Evolutionary conservation across 2,888 invertebrate genomes (phyloP).

Genomic region (Drosophila longiperda): DNA sequence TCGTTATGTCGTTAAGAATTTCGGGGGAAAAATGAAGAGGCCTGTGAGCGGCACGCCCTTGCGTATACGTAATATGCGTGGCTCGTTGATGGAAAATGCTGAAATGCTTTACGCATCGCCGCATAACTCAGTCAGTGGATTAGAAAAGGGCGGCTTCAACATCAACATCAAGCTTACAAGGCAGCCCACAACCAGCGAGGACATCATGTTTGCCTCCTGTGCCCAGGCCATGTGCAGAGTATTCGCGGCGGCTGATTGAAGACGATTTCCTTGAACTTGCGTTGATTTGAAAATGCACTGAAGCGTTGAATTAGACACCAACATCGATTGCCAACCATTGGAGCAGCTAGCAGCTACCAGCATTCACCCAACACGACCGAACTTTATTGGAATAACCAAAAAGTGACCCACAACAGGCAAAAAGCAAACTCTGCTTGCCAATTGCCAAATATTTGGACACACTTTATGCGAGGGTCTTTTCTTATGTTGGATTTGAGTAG

Average conservation of each 20-base stretch:
- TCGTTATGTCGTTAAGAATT: constrained; percentile 74
- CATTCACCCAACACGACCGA: constrained; percentile 34
- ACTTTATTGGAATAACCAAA: constrained; percentile 54
- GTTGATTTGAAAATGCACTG: constrained; percentile 77
- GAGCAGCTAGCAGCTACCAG: constrained; percentile 9
- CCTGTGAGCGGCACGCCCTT: constrained; percentile 74
- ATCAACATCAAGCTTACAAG: constrained; percentile 23
- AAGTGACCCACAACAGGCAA: constrained; percentile 41
- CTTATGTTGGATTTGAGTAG: neutral
- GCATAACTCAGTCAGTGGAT: constrained; percentile 80
- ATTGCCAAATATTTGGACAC: constrained; percentile 55
- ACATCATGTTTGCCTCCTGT: constrained; percentile 43
- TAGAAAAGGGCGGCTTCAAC: constrained; percentile 74
- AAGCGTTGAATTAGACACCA: constrained; percentile 78
- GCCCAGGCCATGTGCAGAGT: constrained; percentile 50
- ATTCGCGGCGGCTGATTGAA: constrained; percentile 76
- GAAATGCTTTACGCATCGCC: constrained; percentile 80
- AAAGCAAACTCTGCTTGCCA: constrained; percentile 30
- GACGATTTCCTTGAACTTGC: constrained; percentile 75
- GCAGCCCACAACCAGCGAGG: constrained; percentile 26
- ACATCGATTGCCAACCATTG: constrained; percentile 36
- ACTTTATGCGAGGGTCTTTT: constrained; percentile 42
- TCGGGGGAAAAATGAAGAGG: constrained; percentile 70
- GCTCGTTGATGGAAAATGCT: constrained; percentile 79
- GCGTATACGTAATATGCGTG: constrained; percentile 75